Evolutionary conservation across 2,797 vertebrate genomes (phyloP).

Genomic region (Glyptemys insculpta): DNA sequence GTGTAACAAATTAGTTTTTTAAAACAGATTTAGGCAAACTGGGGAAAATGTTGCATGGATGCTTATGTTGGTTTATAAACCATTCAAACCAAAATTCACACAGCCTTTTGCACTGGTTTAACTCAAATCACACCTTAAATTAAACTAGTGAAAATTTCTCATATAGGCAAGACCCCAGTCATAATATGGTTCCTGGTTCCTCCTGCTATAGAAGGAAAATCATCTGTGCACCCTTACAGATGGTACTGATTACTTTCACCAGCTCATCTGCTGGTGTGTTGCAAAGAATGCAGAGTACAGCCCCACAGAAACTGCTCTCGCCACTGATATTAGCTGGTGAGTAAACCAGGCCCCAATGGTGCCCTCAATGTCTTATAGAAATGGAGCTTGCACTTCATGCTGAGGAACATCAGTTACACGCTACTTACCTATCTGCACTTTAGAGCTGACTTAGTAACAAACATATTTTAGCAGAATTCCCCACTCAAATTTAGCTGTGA

Average conservation of each 20-base stretch:
- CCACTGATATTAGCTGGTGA: neutral
- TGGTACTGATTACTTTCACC: neutral
- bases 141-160: neutral
- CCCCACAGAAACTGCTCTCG: neutral
- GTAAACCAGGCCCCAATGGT: neutral
- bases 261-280: neutral
- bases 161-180: neutral
- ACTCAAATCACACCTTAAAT: neutral
- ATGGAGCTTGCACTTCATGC: neutral
- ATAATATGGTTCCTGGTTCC: neutral
- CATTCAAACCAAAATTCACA: neutral
- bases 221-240: neutral
- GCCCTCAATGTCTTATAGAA: neutral
- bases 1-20: neutral
- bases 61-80: neutral
- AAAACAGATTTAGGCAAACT: neutral
- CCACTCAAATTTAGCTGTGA: neutral
- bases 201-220: neutral
- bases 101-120: neutral
- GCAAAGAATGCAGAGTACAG: neutral
- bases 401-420: neutral
- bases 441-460: neutral
- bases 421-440: neutral
- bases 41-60: neutral
- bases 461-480: neutral